phyloP scores from a whole-genome alignment of 2,888 invertebrate genomes.

The Esperia sulphurella region DNA sequence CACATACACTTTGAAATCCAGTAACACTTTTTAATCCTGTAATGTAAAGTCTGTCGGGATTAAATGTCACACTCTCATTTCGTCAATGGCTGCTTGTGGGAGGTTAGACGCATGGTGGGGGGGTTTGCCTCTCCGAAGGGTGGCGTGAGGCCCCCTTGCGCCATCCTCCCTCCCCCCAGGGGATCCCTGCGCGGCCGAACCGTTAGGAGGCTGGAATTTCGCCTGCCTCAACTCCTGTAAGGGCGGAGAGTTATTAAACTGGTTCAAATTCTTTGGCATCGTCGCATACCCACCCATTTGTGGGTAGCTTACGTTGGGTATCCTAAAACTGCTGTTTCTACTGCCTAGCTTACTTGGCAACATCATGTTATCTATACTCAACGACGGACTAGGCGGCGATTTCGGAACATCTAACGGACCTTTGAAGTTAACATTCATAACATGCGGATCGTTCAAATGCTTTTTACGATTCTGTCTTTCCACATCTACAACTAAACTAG shows the following conservation, averaged over 20 bases:
- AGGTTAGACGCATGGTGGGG: constrained; percentile 80
- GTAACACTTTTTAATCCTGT: constrained; percentile 46
- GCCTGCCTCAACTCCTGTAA: constrained; percentile 78
- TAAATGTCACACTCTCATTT: constrained; percentile 92
- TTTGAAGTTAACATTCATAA: constrained; percentile 78
- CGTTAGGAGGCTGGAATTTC: constrained; percentile 80
- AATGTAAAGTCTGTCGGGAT: constrained; percentile 49
- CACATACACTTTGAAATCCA: constrained; percentile 36
- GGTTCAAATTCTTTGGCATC: constrained; percentile 80
- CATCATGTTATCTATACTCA: constrained; percentile 78
- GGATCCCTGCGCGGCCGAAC: constrained; percentile 70
- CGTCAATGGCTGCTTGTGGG: constrained; percentile 91
- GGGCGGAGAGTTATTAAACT: constrained; percentile 72
- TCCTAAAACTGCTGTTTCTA: constrained; percentile 66
- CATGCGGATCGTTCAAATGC: constrained; percentile 67
- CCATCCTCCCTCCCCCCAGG: constrained; percentile 46
- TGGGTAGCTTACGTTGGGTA: constrained; percentile 67
- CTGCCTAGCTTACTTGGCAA: constrained; percentile 76
- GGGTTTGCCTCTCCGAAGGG: constrained; percentile 59
- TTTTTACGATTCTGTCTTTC: constrained; percentile 79
- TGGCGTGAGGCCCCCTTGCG: constrained; percentile 60
- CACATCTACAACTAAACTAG: constrained; percentile 90
- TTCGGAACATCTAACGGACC: constrained; percentile 77
- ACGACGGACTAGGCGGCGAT: constrained; percentile 81
- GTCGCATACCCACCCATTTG: constrained; percentile 75